phyloP scores from a whole-genome alignment of 1,140 invertebrate species.

The Drosophila sucinea region DNA sequence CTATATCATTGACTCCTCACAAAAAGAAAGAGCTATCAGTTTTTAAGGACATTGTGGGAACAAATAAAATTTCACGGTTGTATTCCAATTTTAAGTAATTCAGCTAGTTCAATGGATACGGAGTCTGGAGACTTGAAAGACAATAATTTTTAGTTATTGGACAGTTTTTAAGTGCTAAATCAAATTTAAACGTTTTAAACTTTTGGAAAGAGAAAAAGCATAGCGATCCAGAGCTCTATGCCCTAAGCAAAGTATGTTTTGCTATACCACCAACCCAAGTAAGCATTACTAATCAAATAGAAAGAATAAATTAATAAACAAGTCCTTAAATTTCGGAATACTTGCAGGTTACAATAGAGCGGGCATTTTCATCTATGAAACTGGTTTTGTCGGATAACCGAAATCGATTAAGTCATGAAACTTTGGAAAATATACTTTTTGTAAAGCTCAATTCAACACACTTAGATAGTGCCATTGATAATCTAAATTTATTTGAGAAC shows the following conservation, averaged over 20 bases:
- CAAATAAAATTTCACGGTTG: no score
- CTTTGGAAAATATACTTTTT: constrained; percentile 15
- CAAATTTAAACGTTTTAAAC: background rate
- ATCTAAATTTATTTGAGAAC: constrained; percentile 9
- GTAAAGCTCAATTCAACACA: constrained; percentile 9
- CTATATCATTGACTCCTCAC: background rate
- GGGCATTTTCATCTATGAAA: no score
- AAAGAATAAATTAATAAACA: background rate
- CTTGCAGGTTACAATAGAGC: background rate
- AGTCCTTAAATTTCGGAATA: background rate
- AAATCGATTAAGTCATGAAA: background rate
- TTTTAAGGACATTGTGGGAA: constrained; percentile 23
- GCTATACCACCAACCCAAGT: constrained; percentile 33
- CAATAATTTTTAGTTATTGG: background rate
- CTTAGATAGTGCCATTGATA: constrained; percentile 6
- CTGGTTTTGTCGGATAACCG: no score
- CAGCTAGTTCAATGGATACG: background rate
- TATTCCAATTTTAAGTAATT: no score
- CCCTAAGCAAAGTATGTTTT: constrained; percentile 27
- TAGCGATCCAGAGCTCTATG: constrained; percentile 20
- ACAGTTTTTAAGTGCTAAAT: background rate
- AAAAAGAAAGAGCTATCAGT: background rate
- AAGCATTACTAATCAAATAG: constrained; percentile 3
- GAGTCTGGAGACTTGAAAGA: background rate
- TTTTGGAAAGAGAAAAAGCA: constrained; percentile 14